Evolutionary conservation across 2,113 vertebrate species (phyloP).

Genomic region (Rhagologus leucostigma): DNA sequence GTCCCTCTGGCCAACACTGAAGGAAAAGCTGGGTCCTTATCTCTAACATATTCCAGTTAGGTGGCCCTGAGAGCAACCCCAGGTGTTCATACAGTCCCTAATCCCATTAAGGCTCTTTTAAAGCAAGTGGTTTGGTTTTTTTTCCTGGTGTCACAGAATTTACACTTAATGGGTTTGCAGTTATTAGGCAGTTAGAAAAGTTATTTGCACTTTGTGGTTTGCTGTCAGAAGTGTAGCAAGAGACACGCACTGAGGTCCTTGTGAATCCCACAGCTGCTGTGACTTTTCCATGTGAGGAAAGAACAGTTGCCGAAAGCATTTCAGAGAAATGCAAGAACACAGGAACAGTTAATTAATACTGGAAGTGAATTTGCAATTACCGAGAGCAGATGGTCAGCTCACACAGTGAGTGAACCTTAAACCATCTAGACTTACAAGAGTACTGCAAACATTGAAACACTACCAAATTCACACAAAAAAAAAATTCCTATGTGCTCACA

Average conservation of each 20-base stretch:
- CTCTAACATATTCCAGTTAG: neutral
- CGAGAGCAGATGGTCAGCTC: constrained; percentile 59
- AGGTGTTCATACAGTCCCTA: constrained; percentile 49
- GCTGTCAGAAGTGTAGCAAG: constrained; percentile 44
- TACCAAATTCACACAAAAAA: neutral
- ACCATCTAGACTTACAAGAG: constrained; percentile 2
- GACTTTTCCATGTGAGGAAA: neutral
- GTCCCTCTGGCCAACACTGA: neutral
- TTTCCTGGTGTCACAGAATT: constrained; percentile 56
- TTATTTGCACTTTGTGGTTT: constrained; percentile 33
- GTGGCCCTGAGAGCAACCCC: constrained; percentile 11
- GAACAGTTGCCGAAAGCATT: constrained; percentile 64
- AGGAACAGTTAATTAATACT: constrained; percentile 54
- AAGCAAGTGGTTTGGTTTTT: neutral
- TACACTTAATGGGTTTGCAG: constrained; percentile 64
- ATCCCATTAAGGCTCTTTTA: constrained; percentile 54
- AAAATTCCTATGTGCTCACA: neutral
- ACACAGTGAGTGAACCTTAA: constrained; percentile 28
- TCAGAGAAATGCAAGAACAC: constrained; percentile 43
- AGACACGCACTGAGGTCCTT: constrained; percentile 33
- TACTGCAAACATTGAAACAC: constrained; percentile 30
- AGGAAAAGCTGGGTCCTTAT: neutral
- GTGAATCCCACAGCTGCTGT: constrained; percentile 68
- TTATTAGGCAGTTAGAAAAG: constrained; percentile 43
- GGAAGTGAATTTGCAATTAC: constrained; percentile 52